Evolutionary conservation across 1,140 invertebrate genomes (phyloP).

Genomic region (Psix sp.): DNA sequence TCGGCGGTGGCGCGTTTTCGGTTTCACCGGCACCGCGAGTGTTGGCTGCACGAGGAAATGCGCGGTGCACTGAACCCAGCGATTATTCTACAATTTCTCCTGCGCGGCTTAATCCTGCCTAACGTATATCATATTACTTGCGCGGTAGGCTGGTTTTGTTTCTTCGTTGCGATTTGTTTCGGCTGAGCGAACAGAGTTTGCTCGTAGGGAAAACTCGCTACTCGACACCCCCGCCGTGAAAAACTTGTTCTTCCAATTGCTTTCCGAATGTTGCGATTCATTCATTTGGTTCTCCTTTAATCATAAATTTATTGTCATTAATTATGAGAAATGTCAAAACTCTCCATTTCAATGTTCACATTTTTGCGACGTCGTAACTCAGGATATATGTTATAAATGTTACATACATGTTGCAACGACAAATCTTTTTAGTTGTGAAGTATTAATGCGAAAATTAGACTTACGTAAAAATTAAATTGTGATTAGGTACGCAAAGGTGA

Average conservation of each 20-base stretch:
- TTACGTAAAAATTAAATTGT: too few species aligned
- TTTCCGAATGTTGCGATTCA: too few species aligned
- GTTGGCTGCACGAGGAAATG: constrained; percentile 45
- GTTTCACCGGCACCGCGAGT: constrained; percentile 42
- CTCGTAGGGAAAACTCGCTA: constrained; percentile 1
- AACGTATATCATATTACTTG: constrained; percentile 45
- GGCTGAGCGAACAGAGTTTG: constrained; percentile 12
- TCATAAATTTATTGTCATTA: background rate
- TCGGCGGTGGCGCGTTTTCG: constrained; percentile 42
- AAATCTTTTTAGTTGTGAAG: too few species aligned
- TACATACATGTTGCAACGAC: too few species aligned
- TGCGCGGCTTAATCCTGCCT: constrained; percentile 37
- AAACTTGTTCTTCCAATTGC: background rate
- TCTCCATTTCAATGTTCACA: too few species aligned
- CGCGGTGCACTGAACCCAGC: constrained; percentile 46
- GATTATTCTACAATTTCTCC: constrained; percentile 52
- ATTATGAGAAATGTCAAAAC: too few species aligned
- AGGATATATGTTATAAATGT: too few species aligned
- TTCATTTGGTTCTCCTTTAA: background rate
- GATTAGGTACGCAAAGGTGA: too few species aligned
- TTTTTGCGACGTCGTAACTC: too few species aligned
- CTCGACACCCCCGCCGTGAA: constrained; percentile 15
- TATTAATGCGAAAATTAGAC: too few species aligned
- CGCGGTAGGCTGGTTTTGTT: constrained; percentile 38
- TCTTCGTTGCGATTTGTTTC: constrained; percentile 27